phyloP scores from a whole-genome alignment of 2,797 vertebrate species.

The Myripristis jacobus region DNA sequence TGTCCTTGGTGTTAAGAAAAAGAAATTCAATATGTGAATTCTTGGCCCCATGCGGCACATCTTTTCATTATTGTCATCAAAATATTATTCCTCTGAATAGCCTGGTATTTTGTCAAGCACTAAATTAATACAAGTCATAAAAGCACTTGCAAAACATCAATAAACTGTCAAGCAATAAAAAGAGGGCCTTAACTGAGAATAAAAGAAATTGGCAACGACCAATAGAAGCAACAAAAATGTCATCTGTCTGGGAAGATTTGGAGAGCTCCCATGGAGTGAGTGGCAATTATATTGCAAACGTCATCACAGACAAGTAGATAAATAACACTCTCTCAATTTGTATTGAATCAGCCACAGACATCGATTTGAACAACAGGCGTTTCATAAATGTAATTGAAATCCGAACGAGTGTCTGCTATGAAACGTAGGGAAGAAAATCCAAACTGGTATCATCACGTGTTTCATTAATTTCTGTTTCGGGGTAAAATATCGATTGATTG shows the following conservation, averaged over 20 bases:
- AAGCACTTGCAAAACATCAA: conserved; percentile 71
- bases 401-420: conserved; percentile 48
- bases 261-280: conserved; percentile 71
- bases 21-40: conserved; percentile 13
- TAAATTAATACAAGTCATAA: conserved; percentile 69
- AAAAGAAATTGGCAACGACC: conserved; percentile 74
- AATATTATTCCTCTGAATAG: conserved; percentile 28
- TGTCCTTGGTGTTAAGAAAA: conserved; percentile 13
- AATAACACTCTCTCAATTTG: conserved; percentile 70
- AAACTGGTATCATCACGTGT: conserved; percentile 28
- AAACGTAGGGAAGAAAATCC: conserved; percentile 30
- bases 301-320: conserved; percentile 72
- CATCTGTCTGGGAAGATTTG: conserved; percentile 74
- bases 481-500: conserved; percentile 47
- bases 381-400: conserved; percentile 75
- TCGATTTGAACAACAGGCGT: conserved; percentile 67
- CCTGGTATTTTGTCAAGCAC: conserved; percentile 42
- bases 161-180: conserved; percentile 64
- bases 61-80: conserved; percentile 46
- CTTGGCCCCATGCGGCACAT: not conserved
- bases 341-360: conserved; percentile 69
- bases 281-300: conserved; percentile 70
- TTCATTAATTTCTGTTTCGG: conserved; percentile 55
- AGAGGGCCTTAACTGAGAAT: conserved; percentile 57
- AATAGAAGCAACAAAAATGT: conserved; percentile 69